phyloP scores from a whole-genome alignment of 2,113 vertebrate species.

The Amazona guildingii region DNA sequence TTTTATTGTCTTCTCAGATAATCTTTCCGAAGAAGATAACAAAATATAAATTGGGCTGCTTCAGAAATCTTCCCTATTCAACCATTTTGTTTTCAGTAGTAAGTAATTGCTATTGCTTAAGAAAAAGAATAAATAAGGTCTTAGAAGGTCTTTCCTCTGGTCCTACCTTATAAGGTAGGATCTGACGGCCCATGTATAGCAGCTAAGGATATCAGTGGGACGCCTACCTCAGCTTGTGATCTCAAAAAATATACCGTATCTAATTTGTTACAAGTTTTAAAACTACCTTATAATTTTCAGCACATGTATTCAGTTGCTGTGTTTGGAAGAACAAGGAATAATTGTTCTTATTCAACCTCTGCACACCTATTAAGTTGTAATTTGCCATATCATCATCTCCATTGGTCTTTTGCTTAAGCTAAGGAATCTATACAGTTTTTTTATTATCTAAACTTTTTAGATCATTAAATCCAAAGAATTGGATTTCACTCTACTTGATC shows the following conservation, averaged over 20 bases:
- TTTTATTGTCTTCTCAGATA: fast-evolving
- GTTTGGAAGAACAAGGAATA: neutral
- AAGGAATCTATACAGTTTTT: neutral
- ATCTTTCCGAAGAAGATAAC: neutral
- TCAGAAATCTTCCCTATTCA: neutral
- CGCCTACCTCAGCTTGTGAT: neutral
- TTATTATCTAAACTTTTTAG: neutral
- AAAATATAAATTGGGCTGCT: neutral
- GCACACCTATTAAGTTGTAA: neutral
- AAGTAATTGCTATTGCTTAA: neutral
- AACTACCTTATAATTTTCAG: neutral
- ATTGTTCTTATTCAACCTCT: neutral
- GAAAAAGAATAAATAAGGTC: neutral
- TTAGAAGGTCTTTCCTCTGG: neutral
- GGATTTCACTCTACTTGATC: neutral
- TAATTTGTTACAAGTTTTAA: neutral
- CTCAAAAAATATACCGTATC: neutral
- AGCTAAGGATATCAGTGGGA: neutral
- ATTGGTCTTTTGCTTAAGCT: neutral
- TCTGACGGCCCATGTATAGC: neutral
- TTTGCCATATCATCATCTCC: fast-evolving
- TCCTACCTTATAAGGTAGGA: neutral
- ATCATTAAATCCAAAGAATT: neutral
- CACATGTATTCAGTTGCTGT: fast-evolving
- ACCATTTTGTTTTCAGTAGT: neutral